Evolutionary conservation across 2,797 vertebrate species (phyloP).

Genomic region (Rhinatrema bivittatum): DNA sequence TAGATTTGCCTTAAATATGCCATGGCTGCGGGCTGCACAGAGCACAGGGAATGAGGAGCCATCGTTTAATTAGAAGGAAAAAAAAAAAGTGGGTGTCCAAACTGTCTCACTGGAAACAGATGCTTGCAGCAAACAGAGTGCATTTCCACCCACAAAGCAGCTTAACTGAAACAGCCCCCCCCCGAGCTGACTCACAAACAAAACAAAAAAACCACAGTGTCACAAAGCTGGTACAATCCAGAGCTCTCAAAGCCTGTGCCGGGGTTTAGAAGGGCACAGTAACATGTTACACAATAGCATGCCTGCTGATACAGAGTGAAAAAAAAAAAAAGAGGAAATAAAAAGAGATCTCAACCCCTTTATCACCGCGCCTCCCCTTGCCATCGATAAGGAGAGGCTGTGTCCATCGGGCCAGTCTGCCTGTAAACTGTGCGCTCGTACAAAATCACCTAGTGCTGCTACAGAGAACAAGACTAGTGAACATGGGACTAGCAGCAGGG

Average conservation of each 20-base stretch:
- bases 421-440: conserved; percentile 23
- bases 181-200: conserved; percentile 38
- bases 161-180: no score
- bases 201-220: no score
- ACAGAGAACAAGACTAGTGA: conserved; percentile 36
- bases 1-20: no score
- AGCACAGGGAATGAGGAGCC: no score
- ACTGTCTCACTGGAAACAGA: no score
- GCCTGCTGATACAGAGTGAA: conserved; percentile 32
- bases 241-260: conserved; percentile 18
- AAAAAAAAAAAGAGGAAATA: neutral
- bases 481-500: conserved; percentile 25
- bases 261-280: conserved; percentile 22
- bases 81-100: no score
- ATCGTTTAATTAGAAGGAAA: no score
- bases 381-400: conserved; percentile 11
- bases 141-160: no score
- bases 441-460: conserved; percentile 28
- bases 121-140: no score
- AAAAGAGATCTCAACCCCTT: no score
- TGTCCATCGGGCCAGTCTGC: conserved; percentile 29
- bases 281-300: conserved; percentile 8
- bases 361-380: conserved; percentile 17
- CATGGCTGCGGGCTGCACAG: no score
- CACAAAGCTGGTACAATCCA: no score